A percentile compares a stretch with the other conserved stretches of the same genome.
phyloP scores from a whole-genome alignment of 2,888 invertebrate genomes.

The Sesia apiformis region DNA sequence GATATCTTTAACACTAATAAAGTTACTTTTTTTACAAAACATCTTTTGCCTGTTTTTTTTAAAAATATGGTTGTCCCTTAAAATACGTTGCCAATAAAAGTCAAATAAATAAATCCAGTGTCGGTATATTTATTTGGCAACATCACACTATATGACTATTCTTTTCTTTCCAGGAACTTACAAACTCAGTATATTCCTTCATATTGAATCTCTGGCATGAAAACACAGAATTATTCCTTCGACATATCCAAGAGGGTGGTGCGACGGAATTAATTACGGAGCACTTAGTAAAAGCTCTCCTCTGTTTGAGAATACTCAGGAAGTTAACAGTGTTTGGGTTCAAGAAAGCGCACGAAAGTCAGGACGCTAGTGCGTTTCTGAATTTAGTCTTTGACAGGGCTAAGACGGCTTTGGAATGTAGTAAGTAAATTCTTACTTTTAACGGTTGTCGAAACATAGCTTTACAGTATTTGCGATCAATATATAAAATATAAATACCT shows the following conservation, averaged over 20 bases:
- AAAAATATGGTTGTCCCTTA: too few species aligned
- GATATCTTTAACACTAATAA: too few species aligned
- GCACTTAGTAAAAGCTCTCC: conserved; percentile 85
- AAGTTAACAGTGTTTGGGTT: conserved; percentile 90
- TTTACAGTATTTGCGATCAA: too few species aligned
- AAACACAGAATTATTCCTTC: conserved; percentile 80
- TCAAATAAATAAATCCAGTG: too few species aligned
- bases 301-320: conserved; percentile 86
- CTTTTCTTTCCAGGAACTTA: conserved; percentile 77
- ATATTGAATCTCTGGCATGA: conserved; percentile 87
- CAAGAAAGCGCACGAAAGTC: conserved; percentile 82
- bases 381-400: conserved; percentile 85
- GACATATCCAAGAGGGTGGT: conserved; percentile 76
- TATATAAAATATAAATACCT: too few species aligned
- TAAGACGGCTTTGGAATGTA: conserved; percentile 85
- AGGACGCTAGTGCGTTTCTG: conserved; percentile 84
- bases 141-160: too few species aligned
- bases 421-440: conserved; percentile 71
- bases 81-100: too few species aligned
- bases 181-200: conserved; percentile 81
- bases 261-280: conserved; percentile 76
- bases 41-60: too few species aligned
- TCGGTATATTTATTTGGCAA: too few species aligned
- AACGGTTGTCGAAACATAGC: too few species aligned
- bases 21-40: too few species aligned